phyloP scores from a whole-genome alignment of 2,797 vertebrate genomes.

The Astyanax mexicanus region DNA sequence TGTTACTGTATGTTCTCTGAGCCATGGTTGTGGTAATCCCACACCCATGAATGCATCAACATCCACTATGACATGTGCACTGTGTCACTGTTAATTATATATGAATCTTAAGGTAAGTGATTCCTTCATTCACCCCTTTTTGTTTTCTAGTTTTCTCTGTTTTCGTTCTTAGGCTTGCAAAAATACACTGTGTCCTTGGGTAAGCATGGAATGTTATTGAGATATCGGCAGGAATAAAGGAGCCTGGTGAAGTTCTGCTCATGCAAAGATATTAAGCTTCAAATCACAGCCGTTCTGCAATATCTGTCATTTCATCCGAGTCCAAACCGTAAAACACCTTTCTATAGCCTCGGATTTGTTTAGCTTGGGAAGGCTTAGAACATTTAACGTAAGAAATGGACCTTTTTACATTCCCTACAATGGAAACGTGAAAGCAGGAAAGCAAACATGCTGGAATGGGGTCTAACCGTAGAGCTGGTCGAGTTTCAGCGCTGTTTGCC shows the following conservation, averaged over 20 bases:
- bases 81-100: slow-evolving; percentile 8
- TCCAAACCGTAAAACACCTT: slow-evolving; percentile 37
- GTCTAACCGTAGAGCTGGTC: slow-evolving; percentile 49
- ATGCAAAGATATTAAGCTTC: slow-evolving; percentile 1
- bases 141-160: too few relatives aligned
- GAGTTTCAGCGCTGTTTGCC: slow-evolving; percentile 64
- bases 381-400: slow-evolving; percentile 39
- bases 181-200: background rate
- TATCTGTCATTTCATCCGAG: slow-evolving; percentile 13
- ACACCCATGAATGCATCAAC: slow-evolving; percentile 1
- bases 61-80: background rate
- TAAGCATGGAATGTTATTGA: background rate
- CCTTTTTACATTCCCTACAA: slow-evolving; percentile 40
- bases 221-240: slow-evolving; percentile 21
- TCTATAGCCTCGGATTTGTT: slow-evolving; percentile 44
- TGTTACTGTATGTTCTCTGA: background rate
- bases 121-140: background rate
- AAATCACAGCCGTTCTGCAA: slow-evolving; percentile 7
- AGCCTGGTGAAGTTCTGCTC: slow-evolving; percentile 24
- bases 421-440: slow-evolving; percentile 56
- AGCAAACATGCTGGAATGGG: slow-evolving; percentile 38
- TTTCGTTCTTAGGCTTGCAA: background rate
- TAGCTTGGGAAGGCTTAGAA: slow-evolving; percentile 48
- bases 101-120: slow-evolving; percentile 26
- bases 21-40: slow-evolving; percentile 13